Conservation (phyloP, 2,113 vertebrate genomes). For the Chaetodon trifascialis region DNA sequence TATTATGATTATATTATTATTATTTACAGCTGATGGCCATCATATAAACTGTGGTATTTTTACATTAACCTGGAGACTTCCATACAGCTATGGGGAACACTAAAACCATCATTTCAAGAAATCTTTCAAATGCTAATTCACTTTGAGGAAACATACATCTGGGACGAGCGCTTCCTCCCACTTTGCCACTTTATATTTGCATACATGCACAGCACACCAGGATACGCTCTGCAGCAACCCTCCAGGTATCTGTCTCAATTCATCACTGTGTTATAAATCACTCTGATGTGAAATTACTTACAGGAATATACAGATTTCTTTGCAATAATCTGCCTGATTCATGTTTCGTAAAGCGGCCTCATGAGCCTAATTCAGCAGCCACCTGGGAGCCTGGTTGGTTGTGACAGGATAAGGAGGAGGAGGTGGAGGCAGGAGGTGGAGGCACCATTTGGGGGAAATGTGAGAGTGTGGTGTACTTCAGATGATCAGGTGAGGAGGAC, state of each 20-base stretch:
- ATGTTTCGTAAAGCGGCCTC: conserved; percentile 67
- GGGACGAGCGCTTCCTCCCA: conserved; percentile 15
- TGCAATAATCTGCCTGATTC: conserved; percentile 67
- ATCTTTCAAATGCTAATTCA: conserved; percentile 35
- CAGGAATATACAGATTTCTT: conserved; percentile 60
- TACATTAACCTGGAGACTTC: neutral
- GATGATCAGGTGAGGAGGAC: conserved; percentile 48
- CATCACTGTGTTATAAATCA: conserved; percentile 63
- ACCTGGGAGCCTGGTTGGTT: conserved; percentile 51
- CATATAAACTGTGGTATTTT: neutral
- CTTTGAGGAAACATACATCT: neutral
- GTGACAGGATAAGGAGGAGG: conserved; percentile 37
- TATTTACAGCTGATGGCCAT: neutral
- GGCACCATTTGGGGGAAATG: neutral
- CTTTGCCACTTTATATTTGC: conserved; percentile 9
- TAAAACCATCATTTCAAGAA: conserved; percentile 13
- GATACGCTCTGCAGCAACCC: conserved; percentile 21
- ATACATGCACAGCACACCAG: conserved; percentile 4
- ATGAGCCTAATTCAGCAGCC: conserved; percentile 53
- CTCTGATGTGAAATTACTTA: conserved; percentile 67
- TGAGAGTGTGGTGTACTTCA: conserved; percentile 18
- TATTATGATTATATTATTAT: no score
- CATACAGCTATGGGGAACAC: neutral
- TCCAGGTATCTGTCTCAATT: conserved; percentile 43
- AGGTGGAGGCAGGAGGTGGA: no score